Evolutionary conservation across 92 coral and sea anemone species (phyloP), one percentile per base, ranked within the genome.

Genomic region (Pocillopora meandrina): DNA sequence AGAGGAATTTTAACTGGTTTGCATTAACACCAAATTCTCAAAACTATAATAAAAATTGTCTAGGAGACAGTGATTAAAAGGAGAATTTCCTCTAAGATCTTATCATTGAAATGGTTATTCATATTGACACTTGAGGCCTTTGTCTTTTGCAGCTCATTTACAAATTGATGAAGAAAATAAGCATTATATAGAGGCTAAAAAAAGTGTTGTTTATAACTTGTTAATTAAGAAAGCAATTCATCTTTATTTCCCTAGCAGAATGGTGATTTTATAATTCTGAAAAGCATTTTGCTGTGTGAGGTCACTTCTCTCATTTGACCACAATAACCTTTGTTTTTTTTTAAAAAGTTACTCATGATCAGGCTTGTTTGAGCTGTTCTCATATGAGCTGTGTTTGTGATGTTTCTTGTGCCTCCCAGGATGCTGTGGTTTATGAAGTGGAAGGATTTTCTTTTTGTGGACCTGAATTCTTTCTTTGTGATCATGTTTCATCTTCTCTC

Each of bases 361-460:
- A 23, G 20, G 60, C 49, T 74, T 26, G 9, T 64, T 26, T 10
- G 58, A 74, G 35, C 56, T 42, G 52, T 42, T 42, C 52, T 42
- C 56, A 59, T 78, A n/a, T 13, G 33, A 36, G 72, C 52, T 70
- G 16, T 59, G 83, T 68, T 85, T 49, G 64, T 21, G 78, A 21
- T 74, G 81, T 81, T 81, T 81, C n/a, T 65, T 86, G 64, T 87
- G 78, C 58, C 69, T 59, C 61, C 56, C 72, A n/a, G 63, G 73
- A 21, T 62, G 81, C 49, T 61, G 75, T 80, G 82, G 59, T 68
- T 87, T 87, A 20, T 9, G 81, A 52, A 87, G 74, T 1, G 85
- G 83, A 7, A 87, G 83, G 26, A 87, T 78, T 36, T 62, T 75
- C 33, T 72, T 68, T 23, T 82, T 34, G 2, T 75, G 74, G 15